phyloP scores from a whole-genome alignment of 1,140 invertebrate species.

The Bombus picipes region DNA sequence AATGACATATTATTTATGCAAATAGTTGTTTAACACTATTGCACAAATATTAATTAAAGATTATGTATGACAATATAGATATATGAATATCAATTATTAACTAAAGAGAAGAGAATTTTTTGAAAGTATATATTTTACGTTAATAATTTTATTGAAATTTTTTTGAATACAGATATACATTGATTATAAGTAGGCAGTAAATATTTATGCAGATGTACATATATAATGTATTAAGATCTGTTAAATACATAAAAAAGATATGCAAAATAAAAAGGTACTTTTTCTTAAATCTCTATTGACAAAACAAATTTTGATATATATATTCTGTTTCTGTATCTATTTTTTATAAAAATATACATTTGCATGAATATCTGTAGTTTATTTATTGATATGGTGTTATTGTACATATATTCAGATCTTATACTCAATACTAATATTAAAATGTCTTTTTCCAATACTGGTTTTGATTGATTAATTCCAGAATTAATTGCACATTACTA shows the following conservation, averaged over 20 bases:
- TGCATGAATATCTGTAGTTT: background rate
- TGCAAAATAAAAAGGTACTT: background rate
- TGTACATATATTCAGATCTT: background rate
- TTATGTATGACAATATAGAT: background rate
- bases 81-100: background rate
- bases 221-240: background rate
- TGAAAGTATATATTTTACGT: slow-evolving; percentile 14
- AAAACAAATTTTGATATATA: background rate
- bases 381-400: background rate
- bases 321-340: background rate
- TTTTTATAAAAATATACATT: background rate
- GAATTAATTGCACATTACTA: background rate
- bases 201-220: background rate
- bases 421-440: background rate
- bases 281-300: background rate
- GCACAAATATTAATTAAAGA: slow-evolving; percentile 2
- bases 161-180: slow-evolving; percentile 6
- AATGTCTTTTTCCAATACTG: background rate
- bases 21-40: background rate
- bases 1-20: background rate
- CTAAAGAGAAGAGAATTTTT: background rate
- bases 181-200: background rate
- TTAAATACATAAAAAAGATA: background rate
- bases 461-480: background rate
- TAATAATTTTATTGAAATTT: slow-evolving; percentile 22